phyloP scores from a whole-genome alignment of 2,113 vertebrate genomes.

The Porphyrio hochstetteri region DNA sequence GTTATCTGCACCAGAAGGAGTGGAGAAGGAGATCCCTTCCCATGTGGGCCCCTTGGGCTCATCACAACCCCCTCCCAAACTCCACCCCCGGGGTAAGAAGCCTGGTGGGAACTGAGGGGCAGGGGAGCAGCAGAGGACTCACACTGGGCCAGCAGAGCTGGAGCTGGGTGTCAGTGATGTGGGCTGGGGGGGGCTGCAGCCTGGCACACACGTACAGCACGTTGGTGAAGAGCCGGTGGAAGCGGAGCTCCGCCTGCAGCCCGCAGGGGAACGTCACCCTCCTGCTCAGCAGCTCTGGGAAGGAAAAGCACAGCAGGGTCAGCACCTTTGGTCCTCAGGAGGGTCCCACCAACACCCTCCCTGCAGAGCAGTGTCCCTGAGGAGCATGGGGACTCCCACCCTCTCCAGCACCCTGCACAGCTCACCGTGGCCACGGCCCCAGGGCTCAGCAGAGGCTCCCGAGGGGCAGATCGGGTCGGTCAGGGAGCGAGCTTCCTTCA shows the following conservation, averaged over 20 bases:
- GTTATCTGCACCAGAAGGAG: not conserved
- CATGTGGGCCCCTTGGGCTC: not conserved
- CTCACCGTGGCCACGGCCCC: slow-evolving; percentile 78
- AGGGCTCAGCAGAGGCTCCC: slow-evolving; percentile 67
- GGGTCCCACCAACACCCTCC: not conserved
- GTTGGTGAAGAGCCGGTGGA: slow-evolving; percentile 83
- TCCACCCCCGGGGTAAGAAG: not conserved
- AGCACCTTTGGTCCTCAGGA: not conserved
- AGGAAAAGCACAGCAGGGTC: not conserved
- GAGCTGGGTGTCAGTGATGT: slow-evolving; percentile 67
- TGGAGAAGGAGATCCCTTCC: not conserved
- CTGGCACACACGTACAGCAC: slow-evolving; percentile 79
- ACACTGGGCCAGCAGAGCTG: slow-evolving; percentile 73
- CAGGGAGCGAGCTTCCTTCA: slow-evolving; percentile 85
- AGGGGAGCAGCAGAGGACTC: slow-evolving; percentile 35
- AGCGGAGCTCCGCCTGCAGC: slow-evolving; percentile 76
- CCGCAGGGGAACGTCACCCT: slow-evolving; percentile 75
- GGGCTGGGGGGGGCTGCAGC: slow-evolving; percentile 52
- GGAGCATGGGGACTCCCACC: not conserved
- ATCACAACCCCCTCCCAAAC: not conserved
- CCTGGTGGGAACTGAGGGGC: not conserved
- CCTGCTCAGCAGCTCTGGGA: slow-evolving; percentile 71
- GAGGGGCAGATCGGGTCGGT: slow-evolving; percentile 73
- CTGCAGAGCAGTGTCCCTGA: not conserved
- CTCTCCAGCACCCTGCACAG: not conserved